Percentiles rank a stretch among this genome's conserved stretches.
phyloP scores from a whole-genome alignment of 2,888 invertebrate genomes.

The Oscheius sp. region DNA sequence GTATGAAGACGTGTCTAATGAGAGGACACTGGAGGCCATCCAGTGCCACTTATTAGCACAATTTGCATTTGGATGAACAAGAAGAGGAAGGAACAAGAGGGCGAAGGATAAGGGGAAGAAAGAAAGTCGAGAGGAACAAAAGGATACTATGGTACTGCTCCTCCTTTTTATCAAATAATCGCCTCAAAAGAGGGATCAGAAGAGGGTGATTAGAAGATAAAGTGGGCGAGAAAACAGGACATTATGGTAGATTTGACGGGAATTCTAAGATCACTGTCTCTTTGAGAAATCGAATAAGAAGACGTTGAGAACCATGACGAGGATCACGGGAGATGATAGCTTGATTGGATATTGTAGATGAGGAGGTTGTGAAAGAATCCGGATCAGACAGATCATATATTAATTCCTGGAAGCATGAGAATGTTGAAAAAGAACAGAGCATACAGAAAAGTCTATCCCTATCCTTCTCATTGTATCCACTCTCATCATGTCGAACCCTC shows the following conservation, averaged over 20 bases:
- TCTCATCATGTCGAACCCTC: not conserved
- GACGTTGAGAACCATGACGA: not conserved
- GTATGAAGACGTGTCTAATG: slow-evolving; percentile 19
- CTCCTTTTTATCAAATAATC: slow-evolving; percentile 24
- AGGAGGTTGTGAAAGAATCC: not conserved
- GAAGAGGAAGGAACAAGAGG: not conserved
- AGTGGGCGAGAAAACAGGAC: not conserved
- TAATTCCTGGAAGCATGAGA: not conserved
- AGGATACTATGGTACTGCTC: not conserved
- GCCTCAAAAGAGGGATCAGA: not conserved
- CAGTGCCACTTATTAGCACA: slow-evolving; percentile 20
- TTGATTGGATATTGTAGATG: not conserved
- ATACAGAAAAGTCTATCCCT: not conserved
- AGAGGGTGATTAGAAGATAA: no score
- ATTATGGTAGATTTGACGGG: not conserved
- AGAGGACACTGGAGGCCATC: slow-evolving; percentile 14
- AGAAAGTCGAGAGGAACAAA: not conserved
- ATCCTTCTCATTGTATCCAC: not conserved
- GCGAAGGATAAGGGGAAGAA: not conserved
- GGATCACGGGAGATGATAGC: not conserved
- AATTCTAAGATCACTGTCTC: not conserved
- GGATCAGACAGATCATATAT: not conserved
- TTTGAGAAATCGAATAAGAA: not conserved
- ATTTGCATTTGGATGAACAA: slow-evolving; percentile 2
- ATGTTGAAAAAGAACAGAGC: not conserved